Conservation (phyloP, 1,140 invertebrate species). For the Prorops nasuta region DNA sequence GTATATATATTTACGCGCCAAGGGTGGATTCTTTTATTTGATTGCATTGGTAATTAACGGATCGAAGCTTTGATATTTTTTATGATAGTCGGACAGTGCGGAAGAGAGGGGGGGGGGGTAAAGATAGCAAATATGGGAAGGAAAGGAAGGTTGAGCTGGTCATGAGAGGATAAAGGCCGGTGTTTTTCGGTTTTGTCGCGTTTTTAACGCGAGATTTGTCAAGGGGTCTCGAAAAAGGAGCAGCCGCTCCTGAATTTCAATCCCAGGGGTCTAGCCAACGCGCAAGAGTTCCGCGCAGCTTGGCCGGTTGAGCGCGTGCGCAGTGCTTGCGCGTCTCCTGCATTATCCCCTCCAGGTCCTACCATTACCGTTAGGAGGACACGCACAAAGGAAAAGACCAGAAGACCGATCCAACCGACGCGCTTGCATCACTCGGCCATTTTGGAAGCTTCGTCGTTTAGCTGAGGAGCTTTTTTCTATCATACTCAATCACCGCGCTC, state of each 20-base stretch:
- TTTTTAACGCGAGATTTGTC: too few relatives aligned
- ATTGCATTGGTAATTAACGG: too few relatives aligned
- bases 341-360: slow-evolving; percentile 39
- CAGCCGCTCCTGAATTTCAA: slow-evolving; percentile 34
- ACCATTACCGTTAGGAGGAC: slow-evolving; percentile 44
- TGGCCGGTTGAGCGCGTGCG: slow-evolving; percentile 44
- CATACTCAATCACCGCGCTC: slow-evolving; percentile 14
- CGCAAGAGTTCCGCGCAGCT: slow-evolving; percentile 31
- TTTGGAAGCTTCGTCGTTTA: slow-evolving; percentile 55
- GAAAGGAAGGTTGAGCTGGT: too few relatives aligned
- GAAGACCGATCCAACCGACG: slow-evolving; percentile 41
- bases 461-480: slow-evolving; percentile 43
- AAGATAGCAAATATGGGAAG: too few relatives aligned
- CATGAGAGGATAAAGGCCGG: too few relatives aligned
- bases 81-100: too few relatives aligned
- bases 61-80: too few relatives aligned
- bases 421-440: slow-evolving; percentile 56
- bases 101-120: too few relatives aligned
- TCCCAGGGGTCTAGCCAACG: slow-evolving; percentile 12
- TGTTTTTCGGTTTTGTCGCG: too few relatives aligned
- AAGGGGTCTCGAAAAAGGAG: slow-evolving; percentile 14
- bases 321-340: slow-evolving; percentile 44
- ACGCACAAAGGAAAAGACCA: slow-evolving; percentile 54
- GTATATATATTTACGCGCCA: too few relatives aligned
- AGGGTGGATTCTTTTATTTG: too few relatives aligned